Conservation (phyloP, 2,888 invertebrate species). For the Apantesis nais region DNA sequence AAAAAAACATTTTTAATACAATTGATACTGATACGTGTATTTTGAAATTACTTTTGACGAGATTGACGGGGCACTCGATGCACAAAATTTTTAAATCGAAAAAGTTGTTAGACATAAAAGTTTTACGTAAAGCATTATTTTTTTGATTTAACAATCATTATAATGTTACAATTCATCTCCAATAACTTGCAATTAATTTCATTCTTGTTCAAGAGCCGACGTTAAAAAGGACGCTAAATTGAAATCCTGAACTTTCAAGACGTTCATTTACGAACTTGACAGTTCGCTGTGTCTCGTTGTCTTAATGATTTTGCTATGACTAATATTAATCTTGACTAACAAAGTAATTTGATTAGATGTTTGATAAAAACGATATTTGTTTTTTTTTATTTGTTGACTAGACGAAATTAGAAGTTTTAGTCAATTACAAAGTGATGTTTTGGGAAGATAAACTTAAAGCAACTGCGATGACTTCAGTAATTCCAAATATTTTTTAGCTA, state of each 20-base stretch:
- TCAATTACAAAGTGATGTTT: background rate
- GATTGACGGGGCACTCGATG: background rate
- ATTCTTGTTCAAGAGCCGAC: conserved; percentile 13
- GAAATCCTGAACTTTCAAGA: conserved; percentile 33
- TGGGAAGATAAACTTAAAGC: background rate
- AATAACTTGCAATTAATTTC: conserved; percentile 18
- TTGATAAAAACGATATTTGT: background rate
- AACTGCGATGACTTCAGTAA: background rate
- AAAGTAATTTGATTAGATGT: background rate
- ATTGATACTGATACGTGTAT: no score
- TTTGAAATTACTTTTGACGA: background rate
- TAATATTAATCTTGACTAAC: background rate
- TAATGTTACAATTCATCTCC: conserved; percentile 6
- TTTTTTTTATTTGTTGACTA: background rate
- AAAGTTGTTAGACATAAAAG: background rate
- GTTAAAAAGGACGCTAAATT: conserved; percentile 20
- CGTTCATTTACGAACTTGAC: conserved; percentile 25
- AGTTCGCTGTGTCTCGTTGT: conserved; percentile 20
- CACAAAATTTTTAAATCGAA: background rate
- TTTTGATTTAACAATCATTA: background rate
- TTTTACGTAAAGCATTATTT: background rate
- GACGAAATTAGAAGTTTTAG: background rate
- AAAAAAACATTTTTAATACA: background rate
- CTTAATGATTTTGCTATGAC: conserved; percentile 17
- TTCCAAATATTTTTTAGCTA: background rate